These are phyloP conservation scores for Pristionchus entomophagus DNA, from an alignment of 2,888 invertebrate species.

Conservation along the genomic window DNA sequence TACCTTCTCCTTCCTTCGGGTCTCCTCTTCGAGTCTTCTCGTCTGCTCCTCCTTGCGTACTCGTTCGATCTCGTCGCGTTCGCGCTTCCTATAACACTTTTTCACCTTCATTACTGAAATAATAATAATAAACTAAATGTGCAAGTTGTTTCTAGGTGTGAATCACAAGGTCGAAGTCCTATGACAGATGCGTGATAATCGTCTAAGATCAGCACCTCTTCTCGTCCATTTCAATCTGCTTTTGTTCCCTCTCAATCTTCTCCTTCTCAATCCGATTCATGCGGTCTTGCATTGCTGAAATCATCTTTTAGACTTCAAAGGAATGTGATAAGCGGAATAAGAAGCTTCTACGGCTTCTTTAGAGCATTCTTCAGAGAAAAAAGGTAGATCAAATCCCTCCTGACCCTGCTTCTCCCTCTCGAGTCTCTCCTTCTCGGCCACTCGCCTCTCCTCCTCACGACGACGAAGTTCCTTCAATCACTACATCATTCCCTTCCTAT, in stretches of 20 bases:
- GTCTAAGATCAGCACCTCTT: neutral
- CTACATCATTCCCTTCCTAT: neutral
- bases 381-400: neutral
- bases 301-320: neutral
- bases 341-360: too few relatives aligned
- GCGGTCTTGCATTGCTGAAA: slow-evolving; percentile 23
- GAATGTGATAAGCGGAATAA: too few relatives aligned
- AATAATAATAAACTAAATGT: too few relatives aligned
- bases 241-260: neutral
- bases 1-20: slow-evolving; percentile 30
- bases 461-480: slow-evolving; percentile 30
- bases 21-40: slow-evolving; percentile 1
- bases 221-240: neutral
- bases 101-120: too few relatives aligned
- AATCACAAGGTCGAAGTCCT: too few relatives aligned
- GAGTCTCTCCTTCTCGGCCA: neutral
- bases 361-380: neutral
- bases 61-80: slow-evolving; percentile 14
- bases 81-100: slow-evolving; percentile 12
- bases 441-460: slow-evolving; percentile 42
- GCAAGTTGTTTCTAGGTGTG: too few relatives aligned
- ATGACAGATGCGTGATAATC: too few relatives aligned
- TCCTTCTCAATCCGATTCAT: neutral
- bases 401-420: slow-evolving; percentile 19
- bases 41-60: neutral